phyloP scores from a whole-genome alignment of 2,797 vertebrate species.

The Nyctalus aviator region DNA sequence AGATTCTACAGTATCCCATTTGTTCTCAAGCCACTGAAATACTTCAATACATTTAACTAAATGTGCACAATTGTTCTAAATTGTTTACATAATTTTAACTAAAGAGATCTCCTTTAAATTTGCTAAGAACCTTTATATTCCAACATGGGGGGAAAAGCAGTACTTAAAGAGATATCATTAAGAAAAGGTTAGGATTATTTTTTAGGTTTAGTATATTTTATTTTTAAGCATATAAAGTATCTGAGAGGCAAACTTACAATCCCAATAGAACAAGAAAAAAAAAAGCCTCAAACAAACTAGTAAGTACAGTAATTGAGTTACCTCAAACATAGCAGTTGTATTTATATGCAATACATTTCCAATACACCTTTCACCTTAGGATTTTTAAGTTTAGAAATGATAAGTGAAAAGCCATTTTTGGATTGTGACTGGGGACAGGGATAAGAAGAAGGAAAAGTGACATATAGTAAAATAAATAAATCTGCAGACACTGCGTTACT shows the following conservation, averaged over 20 bases:
- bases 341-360: background rate
- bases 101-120: slow-evolving; percentile 21
- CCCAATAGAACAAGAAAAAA: background rate
- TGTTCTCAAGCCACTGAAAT: slow-evolving; percentile 26
- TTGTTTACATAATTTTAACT: slow-evolving; percentile 14
- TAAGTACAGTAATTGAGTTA: background rate
- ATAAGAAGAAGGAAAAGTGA: background rate
- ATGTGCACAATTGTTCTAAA: slow-evolving; percentile 5
- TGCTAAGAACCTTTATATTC: background rate
- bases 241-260: background rate
- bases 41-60: background rate
- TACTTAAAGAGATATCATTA: slow-evolving; percentile 34
- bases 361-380: background rate
- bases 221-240: background rate
- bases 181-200: background rate
- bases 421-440: background rate
- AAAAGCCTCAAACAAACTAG: background rate
- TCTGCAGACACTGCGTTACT: background rate
- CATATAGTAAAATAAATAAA: slow-evolving; percentile 17
- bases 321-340: background rate
- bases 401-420: slow-evolving; percentile 20
- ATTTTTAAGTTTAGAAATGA: slow-evolving; percentile 33
- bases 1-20: background rate
- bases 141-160: background rate
- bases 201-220: background rate